Evolutionary conservation across 2,113 vertebrate species (phyloP).

Genomic region (Rutilus rutilus): DNA sequence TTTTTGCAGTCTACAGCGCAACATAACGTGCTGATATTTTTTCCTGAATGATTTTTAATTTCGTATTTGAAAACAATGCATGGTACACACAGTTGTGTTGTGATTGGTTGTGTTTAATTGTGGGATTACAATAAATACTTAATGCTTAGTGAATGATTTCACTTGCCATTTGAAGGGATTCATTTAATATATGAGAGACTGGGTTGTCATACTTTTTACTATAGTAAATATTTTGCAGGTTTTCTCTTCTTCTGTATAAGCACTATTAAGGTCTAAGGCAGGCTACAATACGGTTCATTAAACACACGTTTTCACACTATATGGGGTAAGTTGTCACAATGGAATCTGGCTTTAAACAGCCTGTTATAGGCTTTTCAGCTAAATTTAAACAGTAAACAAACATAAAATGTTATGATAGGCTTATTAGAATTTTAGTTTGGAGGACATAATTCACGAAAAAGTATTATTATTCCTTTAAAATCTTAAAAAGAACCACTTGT

Average conservation of each 20-base stretch:
- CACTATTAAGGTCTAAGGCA: neutral
- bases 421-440: neutral
- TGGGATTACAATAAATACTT: conserved; percentile 9
- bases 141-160: neutral
- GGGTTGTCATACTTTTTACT: neutral
- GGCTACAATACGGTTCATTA: neutral
- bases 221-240: neutral
- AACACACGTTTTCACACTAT: neutral
- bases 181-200: neutral
- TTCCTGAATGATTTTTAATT: neutral
- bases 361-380: neutral
- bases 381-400: neutral
- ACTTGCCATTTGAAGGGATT: neutral
- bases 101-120: conserved; percentile 27
- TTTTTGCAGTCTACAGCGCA: neutral
- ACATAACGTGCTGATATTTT: neutral
- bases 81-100: neutral
- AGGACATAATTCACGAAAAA: neutral
- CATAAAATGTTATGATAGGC: neutral
- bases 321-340: neutral
- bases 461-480: neutral
- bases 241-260: neutral
- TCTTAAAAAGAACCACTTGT: neutral
- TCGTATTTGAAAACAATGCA: neutral
- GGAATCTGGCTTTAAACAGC: neutral